Evolutionary conservation across 2,797 vertebrate species (phyloP).

Genomic region (Enteromius trimaculatus): DNA sequence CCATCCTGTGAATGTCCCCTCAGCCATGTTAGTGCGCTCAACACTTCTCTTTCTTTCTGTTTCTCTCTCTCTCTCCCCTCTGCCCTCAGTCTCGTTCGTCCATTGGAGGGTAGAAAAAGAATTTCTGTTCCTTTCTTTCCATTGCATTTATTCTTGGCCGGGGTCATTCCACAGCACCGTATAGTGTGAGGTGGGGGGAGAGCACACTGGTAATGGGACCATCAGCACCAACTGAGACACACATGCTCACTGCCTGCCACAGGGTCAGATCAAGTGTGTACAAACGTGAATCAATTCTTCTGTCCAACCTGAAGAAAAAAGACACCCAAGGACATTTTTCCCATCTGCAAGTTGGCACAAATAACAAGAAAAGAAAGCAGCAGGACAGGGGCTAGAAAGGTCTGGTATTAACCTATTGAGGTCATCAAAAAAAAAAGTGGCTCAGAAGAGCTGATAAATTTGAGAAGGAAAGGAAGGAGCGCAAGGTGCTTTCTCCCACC

Average conservation of each 20-base stretch:
- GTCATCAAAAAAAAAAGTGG: slow-evolving; percentile 63
- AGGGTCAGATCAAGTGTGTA: slow-evolving; percentile 89
- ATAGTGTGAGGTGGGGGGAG: slow-evolving; percentile 27
- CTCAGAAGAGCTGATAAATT: slow-evolving; percentile 76
- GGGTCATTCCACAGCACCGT: slow-evolving; percentile 20
- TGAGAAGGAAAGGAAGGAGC: slow-evolving; percentile 53
- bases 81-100: slow-evolving; percentile 24
- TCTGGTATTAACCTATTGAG: slow-evolving; percentile 55
- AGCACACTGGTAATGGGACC: slow-evolving; percentile 64
- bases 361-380: slow-evolving; percentile 61
- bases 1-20: neutral
- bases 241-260: slow-evolving; percentile 78
- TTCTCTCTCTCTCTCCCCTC: slow-evolving; percentile 16
- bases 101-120: slow-evolving; percentile 28
- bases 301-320: slow-evolving; percentile 62
- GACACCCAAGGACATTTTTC: slow-evolving; percentile 76
- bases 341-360: slow-evolving; percentile 73
- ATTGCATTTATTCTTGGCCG: slow-evolving; percentile 37
- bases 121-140: slow-evolving; percentile 25
- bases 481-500: slow-evolving; percentile 41
- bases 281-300: slow-evolving; percentile 87
- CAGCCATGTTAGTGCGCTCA: neutral
- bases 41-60: slow-evolving; percentile 1
- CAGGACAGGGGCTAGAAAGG: slow-evolving; percentile 13
- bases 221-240: slow-evolving; percentile 67